phyloP scores from a whole-genome alignment of 1,140 invertebrate genomes.

The Drosophila quadrilineata region DNA sequence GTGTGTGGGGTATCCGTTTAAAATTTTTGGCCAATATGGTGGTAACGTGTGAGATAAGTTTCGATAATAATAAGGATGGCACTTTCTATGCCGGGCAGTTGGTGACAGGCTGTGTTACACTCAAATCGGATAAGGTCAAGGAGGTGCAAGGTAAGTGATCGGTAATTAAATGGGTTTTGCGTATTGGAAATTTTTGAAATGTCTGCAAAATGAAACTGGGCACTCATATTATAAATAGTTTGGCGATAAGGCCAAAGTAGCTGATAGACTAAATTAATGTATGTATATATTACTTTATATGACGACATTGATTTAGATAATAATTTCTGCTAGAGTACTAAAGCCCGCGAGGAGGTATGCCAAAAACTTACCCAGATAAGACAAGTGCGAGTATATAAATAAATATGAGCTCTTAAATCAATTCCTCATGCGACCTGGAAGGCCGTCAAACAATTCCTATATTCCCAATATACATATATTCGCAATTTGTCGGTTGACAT shows the following conservation, averaged over 20 bases:
- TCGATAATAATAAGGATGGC: slow-evolving; percentile 81
- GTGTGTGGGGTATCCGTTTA: not conserved
- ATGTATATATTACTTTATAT: slow-evolving; percentile 39
- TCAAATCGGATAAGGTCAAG: slow-evolving; percentile 82
- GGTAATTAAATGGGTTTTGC: not conserved
- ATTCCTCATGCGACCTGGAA: not conserved
- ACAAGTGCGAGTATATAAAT: slow-evolving; percentile 22
- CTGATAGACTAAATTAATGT: slow-evolving; percentile 20
- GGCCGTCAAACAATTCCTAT: not conserved
- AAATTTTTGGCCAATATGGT: slow-evolving; percentile 74
- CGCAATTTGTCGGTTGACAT: not conserved
- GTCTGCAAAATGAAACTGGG: not conserved
- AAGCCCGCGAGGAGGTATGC: slow-evolving; percentile 36
- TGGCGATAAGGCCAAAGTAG: slow-evolving; percentile 41
- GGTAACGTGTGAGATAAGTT: slow-evolving; percentile 76
- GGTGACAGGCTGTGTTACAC: slow-evolving; percentile 81
- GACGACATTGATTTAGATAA: slow-evolving; percentile 62
- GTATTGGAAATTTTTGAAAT: slow-evolving; percentile 13
- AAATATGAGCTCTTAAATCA: slow-evolving; percentile 12
- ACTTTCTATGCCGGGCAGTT: slow-evolving; percentile 83
- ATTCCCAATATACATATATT: no score
- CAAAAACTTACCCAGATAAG: slow-evolving; percentile 18
- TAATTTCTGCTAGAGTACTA: slow-evolving; percentile 15
- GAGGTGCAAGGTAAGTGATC: slow-evolving; percentile 81
- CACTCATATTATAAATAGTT: slow-evolving; percentile 51